phyloP scores from a whole-genome alignment of 2,888 invertebrate genomes.

The Leucania comma region DNA sequence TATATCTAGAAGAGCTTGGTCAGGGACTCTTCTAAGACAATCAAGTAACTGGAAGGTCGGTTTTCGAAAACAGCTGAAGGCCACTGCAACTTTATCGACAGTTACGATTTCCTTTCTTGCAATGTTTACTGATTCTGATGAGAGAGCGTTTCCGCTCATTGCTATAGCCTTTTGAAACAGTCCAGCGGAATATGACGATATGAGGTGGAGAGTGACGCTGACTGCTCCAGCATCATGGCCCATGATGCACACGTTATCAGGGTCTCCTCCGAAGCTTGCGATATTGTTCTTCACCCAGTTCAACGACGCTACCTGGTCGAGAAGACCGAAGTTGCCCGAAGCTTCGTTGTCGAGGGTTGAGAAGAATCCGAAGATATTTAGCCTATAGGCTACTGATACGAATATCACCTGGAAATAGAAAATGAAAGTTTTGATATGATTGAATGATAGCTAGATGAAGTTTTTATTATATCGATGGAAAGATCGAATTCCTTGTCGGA shows the following conservation, averaged over 20 bases:
- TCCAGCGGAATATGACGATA: constrained; percentile 92
- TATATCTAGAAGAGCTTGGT: constrained; percentile 91
- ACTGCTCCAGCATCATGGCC: constrained; percentile 95
- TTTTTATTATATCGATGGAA: not conserved
- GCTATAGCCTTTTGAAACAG: constrained; percentile 94
- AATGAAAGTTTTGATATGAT: not conserved
- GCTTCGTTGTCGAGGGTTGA: constrained; percentile 94
- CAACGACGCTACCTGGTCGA: constrained; percentile 95
- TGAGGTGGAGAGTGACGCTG: constrained; percentile 94
- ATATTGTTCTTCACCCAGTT: constrained; percentile 95
- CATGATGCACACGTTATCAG: constrained; percentile 94
- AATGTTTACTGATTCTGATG: constrained; percentile 91
- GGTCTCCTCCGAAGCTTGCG: constrained; percentile 93
- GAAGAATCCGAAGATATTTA: constrained; percentile 96
- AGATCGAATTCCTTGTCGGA: not conserved
- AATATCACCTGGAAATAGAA: constrained; percentile 92
- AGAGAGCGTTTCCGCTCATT: constrained; percentile 95
- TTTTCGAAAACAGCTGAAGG: constrained; percentile 93
- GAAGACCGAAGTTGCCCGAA: constrained; percentile 94
- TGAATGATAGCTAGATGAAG: not conserved
- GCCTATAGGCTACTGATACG: constrained; percentile 94
- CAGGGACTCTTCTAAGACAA: constrained; percentile 92
- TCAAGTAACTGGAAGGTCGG: constrained; percentile 93
- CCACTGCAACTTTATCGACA: constrained; percentile 92
- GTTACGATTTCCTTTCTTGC: constrained; percentile 91